These are phyloP conservation scores for Drosophila santomea DNA, from an alignment of 1,140 invertebrate species.

Conservation along the genomic window DNA sequence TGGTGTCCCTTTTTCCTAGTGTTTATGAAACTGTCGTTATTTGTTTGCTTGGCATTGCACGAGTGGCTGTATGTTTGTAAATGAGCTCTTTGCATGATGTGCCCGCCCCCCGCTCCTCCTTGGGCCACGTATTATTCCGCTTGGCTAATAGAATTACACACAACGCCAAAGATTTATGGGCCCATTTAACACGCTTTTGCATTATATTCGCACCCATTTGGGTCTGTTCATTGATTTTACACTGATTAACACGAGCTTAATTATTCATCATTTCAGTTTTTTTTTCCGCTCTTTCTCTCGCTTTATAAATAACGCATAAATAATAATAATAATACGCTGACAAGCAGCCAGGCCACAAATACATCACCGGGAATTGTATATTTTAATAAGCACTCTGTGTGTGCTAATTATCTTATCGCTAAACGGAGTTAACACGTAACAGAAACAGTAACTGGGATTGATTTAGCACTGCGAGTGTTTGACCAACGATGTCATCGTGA, in stretches of 20 bases:
- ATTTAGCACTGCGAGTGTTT: constrained; percentile 27
- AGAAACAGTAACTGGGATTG: constrained; percentile 42
- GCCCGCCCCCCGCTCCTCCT: constrained; percentile 8
- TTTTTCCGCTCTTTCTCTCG: background rate
- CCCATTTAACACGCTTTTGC: constrained; percentile 65
- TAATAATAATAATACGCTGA: constrained; percentile 39
- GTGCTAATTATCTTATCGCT: constrained; percentile 80
- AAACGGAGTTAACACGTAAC: constrained; percentile 65
- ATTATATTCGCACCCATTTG: constrained; percentile 67
- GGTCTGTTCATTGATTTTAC: constrained; percentile 70
- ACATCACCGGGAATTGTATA: constrained; percentile 19
- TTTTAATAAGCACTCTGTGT: constrained; percentile 76
- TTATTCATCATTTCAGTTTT: constrained; percentile 36
- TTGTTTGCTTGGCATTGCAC: constrained; percentile 61
- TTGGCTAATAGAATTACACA: constrained; percentile 71
- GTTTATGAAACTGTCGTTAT: constrained; percentile 76
- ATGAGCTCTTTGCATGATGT: constrained; percentile 79
- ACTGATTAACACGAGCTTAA: constrained; percentile 76
- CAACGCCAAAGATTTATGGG: constrained; percentile 72
- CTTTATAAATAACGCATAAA: constrained; percentile 42
- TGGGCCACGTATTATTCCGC: constrained; percentile 6
- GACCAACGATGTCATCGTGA: constrained; percentile 16
- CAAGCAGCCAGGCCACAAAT: constrained; percentile 26
- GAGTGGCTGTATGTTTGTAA: constrained; percentile 55
- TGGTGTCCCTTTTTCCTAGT: constrained; percentile 57